Evolutionary conservation across 2,113 vertebrate genomes (phyloP).

Genomic region (Sorex fumeus): DNA sequence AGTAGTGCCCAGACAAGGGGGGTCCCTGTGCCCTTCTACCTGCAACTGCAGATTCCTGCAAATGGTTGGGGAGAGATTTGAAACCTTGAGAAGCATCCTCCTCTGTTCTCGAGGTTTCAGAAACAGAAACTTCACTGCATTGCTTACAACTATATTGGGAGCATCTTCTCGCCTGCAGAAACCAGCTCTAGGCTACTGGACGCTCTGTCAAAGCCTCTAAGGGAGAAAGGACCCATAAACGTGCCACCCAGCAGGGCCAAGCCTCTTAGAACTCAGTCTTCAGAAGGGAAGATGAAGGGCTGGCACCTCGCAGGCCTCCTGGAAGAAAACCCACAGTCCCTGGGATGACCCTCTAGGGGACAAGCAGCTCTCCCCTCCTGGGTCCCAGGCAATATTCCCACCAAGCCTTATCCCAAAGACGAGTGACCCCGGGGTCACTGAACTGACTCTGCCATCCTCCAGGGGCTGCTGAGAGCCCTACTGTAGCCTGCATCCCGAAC

Average conservation of each 20-base stretch:
- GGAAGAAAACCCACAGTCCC: background rate
- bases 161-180: no score
- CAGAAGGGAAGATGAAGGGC: background rate
- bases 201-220: background rate
- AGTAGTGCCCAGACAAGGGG: no score
- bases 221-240: background rate
- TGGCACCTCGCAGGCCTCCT: background rate
- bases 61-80: background rate
- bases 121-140: no score
- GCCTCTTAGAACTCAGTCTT: background rate
- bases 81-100: background rate
- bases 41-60: accelerated
- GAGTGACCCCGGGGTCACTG: background rate
- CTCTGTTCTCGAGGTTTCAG: no score
- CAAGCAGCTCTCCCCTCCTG: no score
- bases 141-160: no score
- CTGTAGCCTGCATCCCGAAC: background rate
- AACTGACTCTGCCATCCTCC: background rate
- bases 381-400: background rate
- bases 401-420: background rate
- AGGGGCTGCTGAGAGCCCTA: background rate
- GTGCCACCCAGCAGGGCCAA: no score
- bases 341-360: background rate
- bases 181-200: background rate
- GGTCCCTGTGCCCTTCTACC: background rate